Evolutionary conservation across 2,113 vertebrate genomes (phyloP), one percentile per base, ranked within the genome.

Genomic region (Gymnobelideus leadbeateri): DNA sequence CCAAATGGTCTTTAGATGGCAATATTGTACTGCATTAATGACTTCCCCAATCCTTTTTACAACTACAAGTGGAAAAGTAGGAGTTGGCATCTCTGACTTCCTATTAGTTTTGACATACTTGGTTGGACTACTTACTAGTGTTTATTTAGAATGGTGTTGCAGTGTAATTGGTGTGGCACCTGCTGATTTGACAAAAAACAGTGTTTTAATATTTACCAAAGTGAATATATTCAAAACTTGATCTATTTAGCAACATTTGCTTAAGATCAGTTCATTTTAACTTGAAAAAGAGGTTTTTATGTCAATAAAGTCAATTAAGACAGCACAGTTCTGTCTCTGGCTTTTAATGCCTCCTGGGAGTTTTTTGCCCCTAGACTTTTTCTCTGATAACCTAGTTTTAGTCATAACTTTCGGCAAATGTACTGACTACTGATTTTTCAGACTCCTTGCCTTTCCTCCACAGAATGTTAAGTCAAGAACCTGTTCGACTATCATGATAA

Each of bases 1-100:
- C 52, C 16, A 26, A 93, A 89, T 54, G 91, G 96, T 95, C 98
- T 53, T 93, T 98, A 98, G 98, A 50, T 98, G 98, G 98, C 96
- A 97, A 89, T 97, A 93, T 26, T 96, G 98, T 94, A 94, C 94
- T 93, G 89, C 95, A 53, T 9, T 37, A 95, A 89, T 93, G 91
- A 95, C 95, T 97, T 68, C 97, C 95, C 92, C 89, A 25, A 52
- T 55, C 89, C 92, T 53, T 94, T 92, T n/a, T 84, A 1, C 52
- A 91, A 54, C 89, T 43, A 91, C 37, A 94, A 90, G 24, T 94
- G 91, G 92, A 93, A 96, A 97, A 51, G 89, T 47, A 25, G 31
- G 93, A 52, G 92, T 94, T 92, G 96, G 94, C 92, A 96, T 96
- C 61, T 68, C 94, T 92, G 14, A 97, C 91, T 96, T 94, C 89